These are phyloP conservation scores for Drosophila truncata DNA, from an alignment of 1,140 invertebrate species.

Conservation along the genomic window DNA sequence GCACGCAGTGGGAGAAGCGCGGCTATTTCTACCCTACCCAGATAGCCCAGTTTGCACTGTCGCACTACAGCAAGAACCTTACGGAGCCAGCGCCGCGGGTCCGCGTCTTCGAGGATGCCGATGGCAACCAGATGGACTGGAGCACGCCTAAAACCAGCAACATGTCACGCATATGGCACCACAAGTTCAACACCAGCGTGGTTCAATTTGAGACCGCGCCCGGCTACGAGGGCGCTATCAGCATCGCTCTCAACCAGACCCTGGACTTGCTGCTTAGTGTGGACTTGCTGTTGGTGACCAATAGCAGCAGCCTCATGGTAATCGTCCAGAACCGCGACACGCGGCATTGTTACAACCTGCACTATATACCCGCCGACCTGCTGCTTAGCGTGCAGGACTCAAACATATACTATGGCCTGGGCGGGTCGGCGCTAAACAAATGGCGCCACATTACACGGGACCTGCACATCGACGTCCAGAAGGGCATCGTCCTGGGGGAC, in stretches of 20 bases:
- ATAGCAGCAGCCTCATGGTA: constrained; percentile 93
- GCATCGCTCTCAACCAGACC: constrained; percentile 89
- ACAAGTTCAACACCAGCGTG: constrained; percentile 87
- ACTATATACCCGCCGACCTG: constrained; percentile 92
- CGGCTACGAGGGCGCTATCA: constrained; percentile 89
- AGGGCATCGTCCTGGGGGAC: constrained; percentile 90
- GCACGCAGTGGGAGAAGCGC: constrained; percentile 96
- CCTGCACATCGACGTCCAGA: constrained; percentile 95
- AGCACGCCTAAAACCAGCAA: constrained; percentile 88
- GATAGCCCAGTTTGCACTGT: constrained; percentile 98
- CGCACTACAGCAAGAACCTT: constrained; percentile 98
- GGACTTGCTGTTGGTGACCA: constrained; percentile 90
- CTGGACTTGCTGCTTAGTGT: constrained; percentile 92
- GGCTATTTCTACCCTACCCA: constrained; percentile 99
- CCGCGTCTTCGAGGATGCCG: constrained; percentile 90
- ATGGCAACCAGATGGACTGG: constrained; percentile 89
- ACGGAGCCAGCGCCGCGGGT: constrained; percentile 91
- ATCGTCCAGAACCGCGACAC: constrained; percentile 92
- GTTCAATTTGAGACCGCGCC: constrained; percentile 91
- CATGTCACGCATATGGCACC: constrained; percentile 88
- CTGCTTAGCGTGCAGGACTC: constrained; percentile 91
- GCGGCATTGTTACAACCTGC: constrained; percentile 91
- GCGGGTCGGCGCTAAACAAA: constrained; percentile 87
- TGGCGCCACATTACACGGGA: constrained; percentile 96
- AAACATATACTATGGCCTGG: constrained; percentile 95